Base-by-base conservation (phyloP, 2,888 invertebrate species). In the Molanna angustata region DNA sequence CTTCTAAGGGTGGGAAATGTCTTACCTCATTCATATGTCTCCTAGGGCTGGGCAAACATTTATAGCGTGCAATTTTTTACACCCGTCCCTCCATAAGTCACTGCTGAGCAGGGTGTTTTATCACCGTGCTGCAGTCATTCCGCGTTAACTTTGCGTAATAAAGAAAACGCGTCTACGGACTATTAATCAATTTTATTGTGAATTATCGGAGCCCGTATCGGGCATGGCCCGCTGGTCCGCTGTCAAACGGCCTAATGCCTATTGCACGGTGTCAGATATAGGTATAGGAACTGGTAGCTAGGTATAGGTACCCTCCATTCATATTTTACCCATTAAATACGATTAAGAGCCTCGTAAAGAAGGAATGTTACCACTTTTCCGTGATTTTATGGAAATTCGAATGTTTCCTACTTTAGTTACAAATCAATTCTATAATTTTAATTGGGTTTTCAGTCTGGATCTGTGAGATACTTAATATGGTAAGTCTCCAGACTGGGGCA, bases 161-260 rank as follows among this genome's bases (percentile, higher is more conserved):
- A 54, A 58, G 52, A 42, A 52, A 58, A 52, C 47, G 27, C 48
- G n/a, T 49, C 52, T 42, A 21, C 45, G 52, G 39, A 44, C 44
- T 54, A 47, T 58, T 54, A 58, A 43, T 58, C 57, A 58, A 58
- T 58, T 58, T 58, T 58, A 57, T 50, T 42, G 53, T 47, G 57
- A 54, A 49, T 46, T 57, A 57, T 57, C 41, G 54, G 52, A 27
- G 33, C 32, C 31, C 42, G 39, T 22, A 22, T 35, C 31, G 49
- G 51, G 32, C 11, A 13, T 17, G 14, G 17, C 13, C 14, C 41
- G 37, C 18, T 37, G 17, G 18, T 37, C 21, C 14, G 14, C 20
- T 21, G 41, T 14, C 17, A 41, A 14, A 41, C 41, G 11, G 18
- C 14, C 39, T 11, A 27, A 7, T 7, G 27, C n/a, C n/a, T n/a